Evolutionary conservation across 2,888 invertebrate genomes (phyloP).

Genomic region (Schizotus pectinicornis): DNA sequence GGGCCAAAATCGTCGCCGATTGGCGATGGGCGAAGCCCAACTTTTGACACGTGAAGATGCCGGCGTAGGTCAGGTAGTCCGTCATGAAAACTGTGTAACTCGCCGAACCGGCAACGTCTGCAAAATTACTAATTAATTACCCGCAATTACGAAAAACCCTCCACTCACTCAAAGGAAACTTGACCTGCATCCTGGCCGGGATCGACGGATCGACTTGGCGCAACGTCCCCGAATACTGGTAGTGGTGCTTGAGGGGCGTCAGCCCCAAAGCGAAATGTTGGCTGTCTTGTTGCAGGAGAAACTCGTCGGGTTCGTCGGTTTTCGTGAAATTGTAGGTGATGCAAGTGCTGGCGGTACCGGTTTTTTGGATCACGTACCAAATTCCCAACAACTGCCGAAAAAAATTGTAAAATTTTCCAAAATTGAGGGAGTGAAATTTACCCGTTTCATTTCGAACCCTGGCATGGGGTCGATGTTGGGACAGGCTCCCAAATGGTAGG

Average conservation of each 20-base stretch:
- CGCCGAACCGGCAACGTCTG: slow-evolving; percentile 77
- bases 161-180: slow-evolving; percentile 82
- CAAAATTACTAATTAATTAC: neutral
- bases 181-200: slow-evolving; percentile 72
- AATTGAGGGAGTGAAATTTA: slow-evolving; percentile 54
- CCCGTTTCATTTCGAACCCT: slow-evolving; percentile 77
- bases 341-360: slow-evolving; percentile 80
- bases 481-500: slow-evolving; percentile 77
- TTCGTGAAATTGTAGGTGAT: slow-evolving; percentile 79
- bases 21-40: slow-evolving; percentile 76
- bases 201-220: slow-evolving; percentile 68
- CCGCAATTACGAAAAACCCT: too few relatives aligned
- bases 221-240: slow-evolving; percentile 77
- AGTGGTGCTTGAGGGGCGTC: slow-evolving; percentile 79
- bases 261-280: slow-evolving; percentile 73
- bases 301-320: slow-evolving; percentile 72
- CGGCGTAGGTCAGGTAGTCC: slow-evolving; percentile 77
- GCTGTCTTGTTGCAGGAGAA: slow-evolving; percentile 73
- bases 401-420: too few relatives aligned
- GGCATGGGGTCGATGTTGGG: slow-evolving; percentile 76
- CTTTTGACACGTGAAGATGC: slow-evolving; percentile 80
- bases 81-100: slow-evolving; percentile 76
- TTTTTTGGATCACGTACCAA: slow-evolving; percentile 85
- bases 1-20: slow-evolving; percentile 81
- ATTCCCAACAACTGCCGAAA: slow-evolving; percentile 71